A percentile compares a stretch with the other conserved stretches of the same genome.
These are phyloP conservation scores for Leucoptera coffeella DNA, from an alignment of 2,888 invertebrate genomes.

Conservation along the genomic window DNA sequence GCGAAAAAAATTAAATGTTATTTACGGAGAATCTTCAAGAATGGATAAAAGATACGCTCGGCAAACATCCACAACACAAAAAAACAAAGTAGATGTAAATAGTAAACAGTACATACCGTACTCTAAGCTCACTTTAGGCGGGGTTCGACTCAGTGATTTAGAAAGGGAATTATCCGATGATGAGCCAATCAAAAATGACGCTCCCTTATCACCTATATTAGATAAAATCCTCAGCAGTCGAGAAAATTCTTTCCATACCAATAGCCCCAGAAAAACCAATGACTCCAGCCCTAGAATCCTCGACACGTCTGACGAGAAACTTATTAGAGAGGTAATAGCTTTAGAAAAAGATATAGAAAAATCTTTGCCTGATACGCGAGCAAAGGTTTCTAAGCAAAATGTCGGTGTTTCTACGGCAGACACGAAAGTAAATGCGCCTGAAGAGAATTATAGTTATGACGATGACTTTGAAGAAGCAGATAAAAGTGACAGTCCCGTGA, in stretches of 20 bases:
- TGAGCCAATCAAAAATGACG: conserved; percentile 20
- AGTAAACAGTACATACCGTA: conserved; percentile 41
- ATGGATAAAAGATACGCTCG: background rate
- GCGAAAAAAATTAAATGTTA: conserved; percentile 26
- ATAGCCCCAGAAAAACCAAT: conserved; percentile 14
- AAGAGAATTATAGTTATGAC: conserved; percentile 21
- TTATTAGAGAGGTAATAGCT: conserved; percentile 34
- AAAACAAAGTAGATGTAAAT: conserved; percentile 12
- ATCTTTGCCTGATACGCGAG: conserved; percentile 15
- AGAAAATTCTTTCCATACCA: conserved; percentile 24
- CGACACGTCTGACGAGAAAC: conserved; percentile 38
- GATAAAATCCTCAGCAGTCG: conserved; percentile 29
- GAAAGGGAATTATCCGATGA: conserved; percentile 30
- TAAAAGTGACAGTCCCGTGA: conserved; percentile 6
- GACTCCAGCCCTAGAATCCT: conserved; percentile 16
- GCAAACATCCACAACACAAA: background rate
- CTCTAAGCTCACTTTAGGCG: conserved; percentile 37
- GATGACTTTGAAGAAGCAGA: conserved; percentile 38
- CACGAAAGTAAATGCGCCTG: conserved; percentile 8
- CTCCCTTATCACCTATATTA: conserved; percentile 28
- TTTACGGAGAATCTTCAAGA: conserved; percentile 18
- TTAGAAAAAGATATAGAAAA: conserved; percentile 27
- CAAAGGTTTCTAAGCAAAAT: background rate
- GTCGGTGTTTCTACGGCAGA: conserved; percentile 3
- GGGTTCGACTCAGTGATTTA: conserved; percentile 30